Evolutionary conservation across 2,888 invertebrate genomes (phyloP).

Genomic region (Drosophila mettleri): DNA sequence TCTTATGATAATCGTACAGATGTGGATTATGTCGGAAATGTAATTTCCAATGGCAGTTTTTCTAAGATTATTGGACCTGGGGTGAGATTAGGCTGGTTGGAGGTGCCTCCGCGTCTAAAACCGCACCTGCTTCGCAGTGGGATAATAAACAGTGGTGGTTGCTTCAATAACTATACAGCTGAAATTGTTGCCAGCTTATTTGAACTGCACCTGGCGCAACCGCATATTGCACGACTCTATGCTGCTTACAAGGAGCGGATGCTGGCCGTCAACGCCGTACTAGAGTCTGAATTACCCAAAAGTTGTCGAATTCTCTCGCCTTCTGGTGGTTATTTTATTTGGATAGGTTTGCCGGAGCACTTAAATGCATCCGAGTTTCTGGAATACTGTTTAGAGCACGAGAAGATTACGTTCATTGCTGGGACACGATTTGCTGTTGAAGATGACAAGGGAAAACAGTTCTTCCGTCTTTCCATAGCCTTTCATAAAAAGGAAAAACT

Average conservation of each 20-base stretch:
- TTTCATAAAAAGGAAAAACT: constrained; percentile 85
- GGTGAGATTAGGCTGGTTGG: constrained; percentile 88
- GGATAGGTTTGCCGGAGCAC: constrained; percentile 86
- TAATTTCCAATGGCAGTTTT: constrained; percentile 88
- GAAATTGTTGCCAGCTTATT: constrained; percentile 86
- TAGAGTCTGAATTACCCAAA: constrained; percentile 85
- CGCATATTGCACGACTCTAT: constrained; percentile 84
- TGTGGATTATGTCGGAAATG: constrained; percentile 85
- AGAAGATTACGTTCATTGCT: constrained; percentile 85
- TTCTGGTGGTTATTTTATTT: constrained; percentile 88
- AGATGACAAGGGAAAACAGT: constrained; percentile 81
- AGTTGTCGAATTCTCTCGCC: constrained; percentile 85
- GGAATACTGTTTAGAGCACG: constrained; percentile 83
- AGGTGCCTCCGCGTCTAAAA: constrained; percentile 85
- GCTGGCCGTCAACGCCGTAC: constrained; percentile 83
- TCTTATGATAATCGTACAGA: constrained; percentile 86
- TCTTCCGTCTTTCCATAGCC: constrained; percentile 86
- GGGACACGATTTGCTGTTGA: constrained; percentile 85
- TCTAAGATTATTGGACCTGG: constrained; percentile 89
- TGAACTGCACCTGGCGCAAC: constrained; percentile 85
- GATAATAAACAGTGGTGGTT: constrained; percentile 87
- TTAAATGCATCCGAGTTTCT: constrained; percentile 84
- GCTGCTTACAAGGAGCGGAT: constrained; percentile 85
- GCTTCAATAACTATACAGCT: constrained; percentile 87
- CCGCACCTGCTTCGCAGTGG: constrained; percentile 85